Evolutionary conservation across 2,113 vertebrate genomes (phyloP), one percentile per base, ranked within the genome.

Genomic region (Pelvicachromis taeniatus): DNA sequence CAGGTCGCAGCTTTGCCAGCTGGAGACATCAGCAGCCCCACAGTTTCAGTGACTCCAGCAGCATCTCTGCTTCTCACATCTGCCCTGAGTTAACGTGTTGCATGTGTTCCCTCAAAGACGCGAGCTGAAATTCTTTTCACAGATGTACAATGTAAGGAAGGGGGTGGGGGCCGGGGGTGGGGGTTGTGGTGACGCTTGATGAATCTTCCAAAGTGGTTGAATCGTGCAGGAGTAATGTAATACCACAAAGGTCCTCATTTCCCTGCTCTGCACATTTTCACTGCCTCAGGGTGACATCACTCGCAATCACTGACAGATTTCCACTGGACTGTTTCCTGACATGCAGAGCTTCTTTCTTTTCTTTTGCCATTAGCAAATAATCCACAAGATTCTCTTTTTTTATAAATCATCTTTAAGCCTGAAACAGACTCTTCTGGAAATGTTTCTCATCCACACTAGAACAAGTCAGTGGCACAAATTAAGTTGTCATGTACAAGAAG

Each of bases 71-170:
- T 87, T 88, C 86, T 82, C 87, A 94, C 96, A 96, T 96, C 94
- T 96, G 96, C 83, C 87, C 77, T 54, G 65, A 40, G 93, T 96
- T 96, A 96, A 84, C 85, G 85, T 65, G 86, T 89, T 92, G 90
- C 55, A 85, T 85, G 85, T 88, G 87, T 91, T 94, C 77, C 91
- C 90, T 90, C 84, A 52, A 42, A 93, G 88, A 75, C 87, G 21
- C 81, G 50, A 92, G 88, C 75, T 87, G 50, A 92, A 94, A 96
- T 87, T 80, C 85, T 89, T 92, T 92, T 55, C 14, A 55, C 93
- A 95, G 94, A 95, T 95, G 94, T 93, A 80, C 81, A 48, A 80
- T 56, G 63, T 35, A 31, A 82, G 52, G 56, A 31, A 82, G 52
- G 56, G 81, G 3, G 55, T 38, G 63, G 65, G 31, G 80, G 19